phyloP scores from a whole-genome alignment of 2,113 vertebrate genomes.

The Platichthys stellatus region DNA sequence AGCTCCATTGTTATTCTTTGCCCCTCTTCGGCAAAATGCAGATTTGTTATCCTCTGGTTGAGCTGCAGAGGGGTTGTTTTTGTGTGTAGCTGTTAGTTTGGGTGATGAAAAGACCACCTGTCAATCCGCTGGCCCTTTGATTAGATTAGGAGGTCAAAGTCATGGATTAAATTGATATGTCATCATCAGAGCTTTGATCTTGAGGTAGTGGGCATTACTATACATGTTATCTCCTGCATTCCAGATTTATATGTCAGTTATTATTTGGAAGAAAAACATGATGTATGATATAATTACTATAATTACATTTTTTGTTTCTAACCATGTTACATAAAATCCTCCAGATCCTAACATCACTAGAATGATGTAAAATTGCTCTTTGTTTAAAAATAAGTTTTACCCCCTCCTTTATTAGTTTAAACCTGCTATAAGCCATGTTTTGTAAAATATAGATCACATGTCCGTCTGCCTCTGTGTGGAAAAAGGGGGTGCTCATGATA shows the following conservation, averaged over 20 bases:
- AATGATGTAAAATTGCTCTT: neutral
- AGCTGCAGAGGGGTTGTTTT: constrained; percentile 59
- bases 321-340: neutral
- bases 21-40: constrained; percentile 51
- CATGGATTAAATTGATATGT: constrained; percentile 65
- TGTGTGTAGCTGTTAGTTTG: constrained; percentile 61
- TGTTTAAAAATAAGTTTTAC: neutral
- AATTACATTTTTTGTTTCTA: neutral
- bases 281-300: neutral
- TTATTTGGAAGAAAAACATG: neutral
- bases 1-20: constrained; percentile 63
- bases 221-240: constrained; percentile 1
- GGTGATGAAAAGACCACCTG: constrained; percentile 79
- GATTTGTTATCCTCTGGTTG: constrained; percentile 59
- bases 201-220: constrained; percentile 13
- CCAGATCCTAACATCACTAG: neutral
- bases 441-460: neutral
- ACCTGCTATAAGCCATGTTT: too few relatives aligned
- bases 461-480: neutral
- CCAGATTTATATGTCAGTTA: constrained; percentile 19
- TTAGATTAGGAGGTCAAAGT: constrained; percentile 70
- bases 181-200: constrained; percentile 46
- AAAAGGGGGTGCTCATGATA: neutral
- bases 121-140: constrained; percentile 68
- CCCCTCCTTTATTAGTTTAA: neutral